Evolutionary conservation across 2,797 vertebrate genomes (phyloP).

Genomic region (Malurus leucopterus): DNA sequence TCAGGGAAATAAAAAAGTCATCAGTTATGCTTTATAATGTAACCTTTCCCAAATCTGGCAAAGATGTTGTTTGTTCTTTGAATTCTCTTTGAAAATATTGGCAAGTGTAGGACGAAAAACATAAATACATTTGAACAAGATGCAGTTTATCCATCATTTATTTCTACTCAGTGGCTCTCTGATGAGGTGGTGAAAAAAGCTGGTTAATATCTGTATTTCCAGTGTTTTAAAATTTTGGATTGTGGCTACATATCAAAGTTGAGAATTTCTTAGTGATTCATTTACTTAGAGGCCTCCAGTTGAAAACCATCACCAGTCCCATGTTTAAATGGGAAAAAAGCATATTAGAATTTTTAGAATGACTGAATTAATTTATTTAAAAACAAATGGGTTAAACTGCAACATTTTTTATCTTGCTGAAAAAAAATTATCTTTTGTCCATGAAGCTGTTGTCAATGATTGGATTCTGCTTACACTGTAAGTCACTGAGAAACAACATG

Average conservation of each 20-base stretch:
- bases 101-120: background rate
- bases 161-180: constrained; percentile 3
- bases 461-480: background rate
- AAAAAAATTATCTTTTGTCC: background rate
- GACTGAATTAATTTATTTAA: background rate
- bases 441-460: background rate
- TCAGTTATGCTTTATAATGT: background rate
- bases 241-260: background rate
- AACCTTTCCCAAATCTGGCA: background rate
- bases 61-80: background rate
- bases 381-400: background rate
- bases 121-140: background rate
- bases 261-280: background rate
- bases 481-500: background rate
- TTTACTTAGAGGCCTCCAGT: background rate
- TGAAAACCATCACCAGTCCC: background rate
- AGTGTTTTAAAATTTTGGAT: background rate
- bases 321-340: background rate
- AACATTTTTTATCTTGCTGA: background rate
- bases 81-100: background rate
- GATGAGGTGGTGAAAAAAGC: background rate
- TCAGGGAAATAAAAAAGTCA: background rate
- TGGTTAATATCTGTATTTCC: background rate
- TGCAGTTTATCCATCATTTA: background rate
- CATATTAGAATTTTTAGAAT: background rate